Conservation (phyloP, 2,888 invertebrate genomes). For the Phyto melanocephala region DNA sequence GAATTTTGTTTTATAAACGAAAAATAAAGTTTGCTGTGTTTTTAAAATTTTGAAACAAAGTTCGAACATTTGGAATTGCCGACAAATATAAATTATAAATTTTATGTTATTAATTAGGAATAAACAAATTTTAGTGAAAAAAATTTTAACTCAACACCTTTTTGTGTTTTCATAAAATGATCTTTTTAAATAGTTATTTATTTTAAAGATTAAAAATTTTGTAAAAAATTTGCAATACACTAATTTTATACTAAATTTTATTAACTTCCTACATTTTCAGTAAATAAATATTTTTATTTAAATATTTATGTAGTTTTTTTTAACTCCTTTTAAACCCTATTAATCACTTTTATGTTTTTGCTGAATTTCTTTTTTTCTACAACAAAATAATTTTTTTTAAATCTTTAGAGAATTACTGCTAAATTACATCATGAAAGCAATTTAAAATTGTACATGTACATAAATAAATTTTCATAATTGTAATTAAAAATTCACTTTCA, state of each 20-base stretch:
- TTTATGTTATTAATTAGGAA: not conserved
- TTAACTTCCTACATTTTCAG: too few species aligned
- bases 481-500: constrained; percentile 48
- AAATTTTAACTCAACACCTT: not conserved
- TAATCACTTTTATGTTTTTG: not conserved
- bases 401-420: constrained; percentile 5
- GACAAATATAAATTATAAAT: not conserved
- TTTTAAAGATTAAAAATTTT: too few species aligned
- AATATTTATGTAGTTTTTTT: too few species aligned
- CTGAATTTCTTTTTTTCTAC: not conserved
- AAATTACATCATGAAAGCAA: not conserved
- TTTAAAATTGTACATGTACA: not conserved
- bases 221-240: too few species aligned
- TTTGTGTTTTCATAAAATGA: too few species aligned
- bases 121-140: not conserved
- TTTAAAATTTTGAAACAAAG: not conserved
- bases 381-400: not conserved
- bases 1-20: too few species aligned
- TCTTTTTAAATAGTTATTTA: too few species aligned
- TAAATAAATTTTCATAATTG: constrained; percentile 9
- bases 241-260: too few species aligned
- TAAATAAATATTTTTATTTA: too few species aligned
- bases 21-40: too few species aligned
- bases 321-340: not conserved
- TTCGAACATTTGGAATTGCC: not conserved